A percentile compares a stretch with the other conserved stretches of the same genome.
Conservation (phyloP, 2,888 invertebrate species). For the Amaurobius ferox region DNA sequence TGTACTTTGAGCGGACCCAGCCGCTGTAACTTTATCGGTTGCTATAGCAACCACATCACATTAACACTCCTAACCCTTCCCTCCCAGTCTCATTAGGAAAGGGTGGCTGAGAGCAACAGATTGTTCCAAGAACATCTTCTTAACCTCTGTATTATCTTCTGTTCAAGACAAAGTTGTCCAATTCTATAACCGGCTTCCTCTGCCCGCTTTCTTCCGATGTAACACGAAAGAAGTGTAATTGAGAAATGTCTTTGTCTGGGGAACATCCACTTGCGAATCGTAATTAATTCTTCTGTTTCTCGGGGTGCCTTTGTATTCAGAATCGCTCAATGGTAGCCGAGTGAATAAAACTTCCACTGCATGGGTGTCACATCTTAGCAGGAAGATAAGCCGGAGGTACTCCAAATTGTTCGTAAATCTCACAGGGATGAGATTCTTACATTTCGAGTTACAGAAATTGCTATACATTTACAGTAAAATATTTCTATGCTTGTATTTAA, state of each 20-base stretch:
- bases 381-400: too few species aligned
- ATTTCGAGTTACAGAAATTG: too few species aligned
- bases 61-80: conserved; percentile 24
- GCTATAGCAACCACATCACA: conserved; percentile 42
- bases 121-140: conserved; percentile 22
- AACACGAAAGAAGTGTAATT: background rate
- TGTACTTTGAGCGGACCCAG: conserved; percentile 36
- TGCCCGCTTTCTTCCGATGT: background rate
- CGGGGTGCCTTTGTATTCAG: background rate
- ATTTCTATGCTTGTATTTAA: too few species aligned
- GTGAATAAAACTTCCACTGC: too few species aligned
- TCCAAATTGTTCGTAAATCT: too few species aligned
- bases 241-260: background rate
- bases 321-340: background rate
- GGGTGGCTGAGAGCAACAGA: conserved; percentile 32
- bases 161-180: conserved; percentile 15
- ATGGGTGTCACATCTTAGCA: too few species aligned
- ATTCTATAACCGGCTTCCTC: conserved; percentile 9
- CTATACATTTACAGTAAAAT: too few species aligned
- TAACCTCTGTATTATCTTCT: conserved; percentile 25
- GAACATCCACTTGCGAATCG: background rate
- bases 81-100: conserved; percentile 31
- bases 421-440: too few species aligned
- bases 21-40: conserved; percentile 47
- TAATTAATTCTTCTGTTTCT: background rate